Conservation (phyloP, 2,888 invertebrate genomes). For the Seira musarum region DNA sequence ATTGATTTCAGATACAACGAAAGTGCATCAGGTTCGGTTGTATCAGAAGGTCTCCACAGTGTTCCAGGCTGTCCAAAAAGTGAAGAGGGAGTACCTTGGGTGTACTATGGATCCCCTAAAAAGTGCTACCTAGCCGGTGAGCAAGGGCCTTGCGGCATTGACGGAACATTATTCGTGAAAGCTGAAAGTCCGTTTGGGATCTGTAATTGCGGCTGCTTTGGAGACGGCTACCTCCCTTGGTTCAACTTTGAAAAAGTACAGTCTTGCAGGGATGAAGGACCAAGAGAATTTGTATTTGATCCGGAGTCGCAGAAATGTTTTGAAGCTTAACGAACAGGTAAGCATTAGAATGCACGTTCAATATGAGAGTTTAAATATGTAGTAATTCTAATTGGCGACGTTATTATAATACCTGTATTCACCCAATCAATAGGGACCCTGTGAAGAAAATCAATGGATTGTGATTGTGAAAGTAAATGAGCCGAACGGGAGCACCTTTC, state of each 20-base stretch:
- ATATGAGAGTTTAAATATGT: not conserved
- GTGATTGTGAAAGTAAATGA: conserved; percentile 18
- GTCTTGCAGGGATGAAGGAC: not conserved
- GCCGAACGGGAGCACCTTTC: not conserved
- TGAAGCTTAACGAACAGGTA: conserved; percentile 28
- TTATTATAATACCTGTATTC: not conserved
- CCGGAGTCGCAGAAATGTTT: conserved; percentile 24
- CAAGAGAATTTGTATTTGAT: conserved; percentile 26
- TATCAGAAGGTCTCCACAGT: not conserved
- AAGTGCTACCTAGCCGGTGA: conserved; percentile 31
- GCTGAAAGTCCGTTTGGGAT: conserved; percentile 5
- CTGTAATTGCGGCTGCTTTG: conserved; percentile 42
- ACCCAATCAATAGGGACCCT: conserved; percentile 26
- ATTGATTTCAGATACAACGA: conserved; percentile 40
- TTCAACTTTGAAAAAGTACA: not conserved
- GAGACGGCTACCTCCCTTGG: not conserved
- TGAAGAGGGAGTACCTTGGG: conserved; percentile 35
- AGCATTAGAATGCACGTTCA: no score
- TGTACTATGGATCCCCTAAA: conserved; percentile 29
- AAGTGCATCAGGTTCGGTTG: not conserved
- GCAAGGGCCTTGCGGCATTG: conserved; percentile 20
- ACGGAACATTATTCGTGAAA: conserved; percentile 34
- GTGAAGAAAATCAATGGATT: conserved; percentile 27
- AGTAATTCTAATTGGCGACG: not conserved
- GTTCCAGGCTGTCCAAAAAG: conserved; percentile 47